phyloP scores from a whole-genome alignment of 2,888 invertebrate genomes.

The Uropetala carovei region DNA sequence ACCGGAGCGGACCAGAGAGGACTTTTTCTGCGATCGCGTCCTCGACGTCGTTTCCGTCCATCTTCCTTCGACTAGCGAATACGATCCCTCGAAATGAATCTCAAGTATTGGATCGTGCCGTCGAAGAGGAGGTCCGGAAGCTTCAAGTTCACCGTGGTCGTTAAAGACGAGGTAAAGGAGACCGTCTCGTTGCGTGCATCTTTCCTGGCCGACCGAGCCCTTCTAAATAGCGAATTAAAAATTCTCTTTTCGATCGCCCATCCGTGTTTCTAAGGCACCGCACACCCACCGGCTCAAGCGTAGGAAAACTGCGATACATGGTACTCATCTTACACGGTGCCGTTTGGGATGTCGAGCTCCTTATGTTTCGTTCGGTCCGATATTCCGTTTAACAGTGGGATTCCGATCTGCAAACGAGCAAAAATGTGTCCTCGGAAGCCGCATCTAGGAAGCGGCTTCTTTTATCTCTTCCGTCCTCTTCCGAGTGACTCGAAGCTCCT shows the following conservation, averaged over 20 bases:
- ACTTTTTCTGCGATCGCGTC: too few relatives aligned
- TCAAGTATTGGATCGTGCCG: slow-evolving; percentile 65
- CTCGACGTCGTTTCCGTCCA: neutral
- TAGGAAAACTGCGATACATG: too few relatives aligned
- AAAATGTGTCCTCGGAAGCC: too few relatives aligned
- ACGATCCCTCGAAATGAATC: slow-evolving; percentile 39
- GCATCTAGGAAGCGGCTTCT: too few relatives aligned
- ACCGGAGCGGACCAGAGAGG: neutral
- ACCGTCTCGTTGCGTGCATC: neutral
- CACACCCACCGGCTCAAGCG: too few relatives aligned
- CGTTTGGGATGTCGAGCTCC: too few relatives aligned
- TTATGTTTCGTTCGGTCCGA: neutral
- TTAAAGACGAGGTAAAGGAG: slow-evolving; percentile 58
- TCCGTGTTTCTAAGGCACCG: neutral
- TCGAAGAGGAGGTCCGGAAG: slow-evolving; percentile 60
- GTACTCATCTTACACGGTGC: too few relatives aligned
- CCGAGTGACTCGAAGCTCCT: too few relatives aligned
- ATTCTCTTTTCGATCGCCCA: neutral
- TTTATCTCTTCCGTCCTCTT: too few relatives aligned
- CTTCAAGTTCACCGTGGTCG: slow-evolving; percentile 54
- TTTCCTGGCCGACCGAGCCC: neutral
- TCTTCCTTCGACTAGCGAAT: neutral
- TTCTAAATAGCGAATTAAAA: neutral
- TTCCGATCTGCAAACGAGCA: neutral
- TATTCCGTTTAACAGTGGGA: neutral